These are phyloP conservation scores for Holothuria glaberrima DNA, from an alignment of 35 echinoderm and acorn worm species.

Conservation along the genomic window DNA sequence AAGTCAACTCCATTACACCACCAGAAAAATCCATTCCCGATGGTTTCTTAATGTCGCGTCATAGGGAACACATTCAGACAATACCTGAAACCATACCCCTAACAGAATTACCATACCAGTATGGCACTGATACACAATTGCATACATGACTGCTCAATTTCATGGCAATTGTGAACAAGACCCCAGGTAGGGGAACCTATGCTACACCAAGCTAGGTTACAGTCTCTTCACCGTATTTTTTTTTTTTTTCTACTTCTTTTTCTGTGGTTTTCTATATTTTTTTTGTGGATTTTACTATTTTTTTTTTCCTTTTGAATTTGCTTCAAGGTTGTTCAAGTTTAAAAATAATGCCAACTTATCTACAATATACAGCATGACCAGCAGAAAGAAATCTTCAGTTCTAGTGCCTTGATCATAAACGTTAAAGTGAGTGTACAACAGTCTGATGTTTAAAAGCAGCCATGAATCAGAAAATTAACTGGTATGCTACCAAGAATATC, in stretches of 20 bases:
- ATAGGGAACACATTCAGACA: slow-evolving; percentile 43
- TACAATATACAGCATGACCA: too few species aligned
- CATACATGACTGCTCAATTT: slow-evolving; percentile 54
- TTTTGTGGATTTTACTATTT: background rate
- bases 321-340: background rate
- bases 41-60: slow-evolving; percentile 57
- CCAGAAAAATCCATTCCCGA: slow-evolving; percentile 60
- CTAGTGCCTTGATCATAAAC: too few species aligned
- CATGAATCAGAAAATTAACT: too few species aligned
- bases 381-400: too few species aligned
- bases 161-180: slow-evolving; percentile 17
- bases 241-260: background rate
- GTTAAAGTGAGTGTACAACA: too few species aligned
- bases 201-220: background rate
- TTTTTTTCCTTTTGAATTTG: background rate
- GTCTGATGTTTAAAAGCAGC: too few species aligned
- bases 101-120: slow-evolving; percentile 1
- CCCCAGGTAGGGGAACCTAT: slow-evolving; percentile 29
- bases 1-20: slow-evolving; percentile 41
- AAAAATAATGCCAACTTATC: too few species aligned
- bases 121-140: background rate
- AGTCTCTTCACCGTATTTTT: background rate
- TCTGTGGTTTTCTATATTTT: background rate
- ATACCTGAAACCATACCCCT: background rate
- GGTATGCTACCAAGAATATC: too few species aligned